Base-by-base conservation (phyloP, 2,113 vertebrate species). In the Amphiprion ocellaris region DNA sequence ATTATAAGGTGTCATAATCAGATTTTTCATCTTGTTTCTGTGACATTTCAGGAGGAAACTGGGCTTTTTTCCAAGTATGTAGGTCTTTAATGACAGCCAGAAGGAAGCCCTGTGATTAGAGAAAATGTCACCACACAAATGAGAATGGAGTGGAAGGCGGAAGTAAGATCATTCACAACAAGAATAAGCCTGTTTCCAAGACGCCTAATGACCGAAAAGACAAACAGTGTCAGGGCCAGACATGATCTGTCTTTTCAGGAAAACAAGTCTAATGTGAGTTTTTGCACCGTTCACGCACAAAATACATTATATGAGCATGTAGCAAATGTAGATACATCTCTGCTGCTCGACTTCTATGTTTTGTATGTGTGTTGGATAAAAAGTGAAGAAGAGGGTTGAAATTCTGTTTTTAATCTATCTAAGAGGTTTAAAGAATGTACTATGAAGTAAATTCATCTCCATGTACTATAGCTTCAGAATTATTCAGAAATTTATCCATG, bases 71-170 rank as follows among this genome's bases (percentile, higher is more conserved):
- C 8, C 41, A 3, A 11, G 39, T 26, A 2, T 8, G 26, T 53
- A 16, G 26, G 5, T 41, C n/a, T 70, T 62, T 62, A 62, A 56
- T 65, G 17, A 65, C 46, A 59, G 60, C 49, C 59, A 4, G 12
- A 33, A 39, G 26, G 56, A 77, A 72, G 50, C 41, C 58, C 64
- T 1, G 14, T 1, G 2, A 30, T 63, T 41, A 71, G 2, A 63
- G 44, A 33, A 88, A 81, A 86, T 82, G 83, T 77, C 72, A 80
- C 19, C 5, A 16, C 49, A 62, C 61, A 23, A 28, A 58, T n/a
- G 41, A 62, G 55, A 62, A 5, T 1, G 15, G 46, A 41, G 59
- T 7, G 33, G 33, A 47, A 7, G 60, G 19, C 53, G 21, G 37
- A 74, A 41, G 33, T 1, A 37, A 37, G 6, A 10, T 46, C 21